Evolutionary conservation across 2,113 vertebrate species (phyloP).

Genomic region (Chamaetylas fuelleborni): DNA sequence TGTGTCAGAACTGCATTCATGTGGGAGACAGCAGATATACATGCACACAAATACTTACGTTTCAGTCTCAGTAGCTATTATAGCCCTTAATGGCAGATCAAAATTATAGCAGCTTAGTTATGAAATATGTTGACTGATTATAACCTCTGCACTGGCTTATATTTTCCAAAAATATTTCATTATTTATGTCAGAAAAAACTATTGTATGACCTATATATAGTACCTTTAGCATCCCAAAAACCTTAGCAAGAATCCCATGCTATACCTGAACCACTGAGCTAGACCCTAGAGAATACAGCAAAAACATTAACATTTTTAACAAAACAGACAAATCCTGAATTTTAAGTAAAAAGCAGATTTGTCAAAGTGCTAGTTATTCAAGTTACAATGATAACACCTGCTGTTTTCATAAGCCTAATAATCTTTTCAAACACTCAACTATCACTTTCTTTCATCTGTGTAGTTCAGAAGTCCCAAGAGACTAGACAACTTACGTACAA

Average conservation of each 20-base stretch:
- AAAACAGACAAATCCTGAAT: neutral
- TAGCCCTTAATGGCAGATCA: neutral
- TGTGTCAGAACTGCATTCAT: neutral
- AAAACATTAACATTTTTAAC: neutral
- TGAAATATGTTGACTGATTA: neutral
- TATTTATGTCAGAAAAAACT: neutral
- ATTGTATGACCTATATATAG: neutral
- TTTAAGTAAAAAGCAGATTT: neutral
- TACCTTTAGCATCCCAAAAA: neutral
- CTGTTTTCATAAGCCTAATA: neutral
- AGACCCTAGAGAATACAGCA: neutral
- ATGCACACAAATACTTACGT: neutral
- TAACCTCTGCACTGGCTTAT: neutral
- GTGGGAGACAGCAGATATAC: neutral
- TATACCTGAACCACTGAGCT: neutral
- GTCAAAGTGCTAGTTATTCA: neutral
- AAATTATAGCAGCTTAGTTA: neutral
- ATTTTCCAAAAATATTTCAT: neutral
- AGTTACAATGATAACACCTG: neutral
- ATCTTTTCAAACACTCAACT: neutral
- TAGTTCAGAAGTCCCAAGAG: neutral
- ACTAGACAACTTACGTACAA: neutral
- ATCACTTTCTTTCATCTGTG: neutral
- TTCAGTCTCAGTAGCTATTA: neutral
- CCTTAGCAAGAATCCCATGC: neutral